Evolutionary conservation across 2,888 invertebrate species (phyloP), one percentile per base, ranked within the genome.

Genomic region (Macrosiphum euphorbiae): DNA sequence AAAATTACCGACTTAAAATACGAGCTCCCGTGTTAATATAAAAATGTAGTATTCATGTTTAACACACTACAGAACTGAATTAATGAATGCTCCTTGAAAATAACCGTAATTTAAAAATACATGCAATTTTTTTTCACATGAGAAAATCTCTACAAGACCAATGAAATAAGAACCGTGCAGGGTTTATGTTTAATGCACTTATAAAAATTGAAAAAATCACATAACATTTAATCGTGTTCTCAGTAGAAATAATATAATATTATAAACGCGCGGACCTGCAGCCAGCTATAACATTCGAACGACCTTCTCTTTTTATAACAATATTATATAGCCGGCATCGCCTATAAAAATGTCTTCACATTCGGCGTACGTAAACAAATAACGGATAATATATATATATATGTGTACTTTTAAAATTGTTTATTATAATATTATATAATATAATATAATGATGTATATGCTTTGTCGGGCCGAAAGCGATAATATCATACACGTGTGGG

Each of bases 291-390:
- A 86, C 28, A 86, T 35, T 67, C 44, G 41, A 61, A 89, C 89
- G 58, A 89, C 26, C 28, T 78, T 78, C 44, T 67, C 41, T 90
- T 90, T 67, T n/a, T 90, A 90, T 86, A 86, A 86, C 24, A 90
- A 90, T 47, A 90, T 47, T 44, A 90, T 90, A 86, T n/a, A 90
- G 61, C 61, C n/a, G 11, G 24, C 61, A 67, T 90, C 28, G 47
- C 41, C 90, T 90, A 90, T 90, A 90, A 90, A 90, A 61, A 90
- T 90, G 90, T 90, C 90, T 90, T 90, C 90, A 47, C 44, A 61
- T 61, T 89, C 58, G 44, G 61, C 5, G 61, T 67, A 44, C 90
- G 47, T n/a, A 61, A 90, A 90, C 44, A 90, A 89, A 88, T 88
- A 88, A 55, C 41, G 24, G 41, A 13, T 58, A 55, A 5, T 88